Evolutionary conservation across 2,888 invertebrate genomes (phyloP).

Genomic region (Cartodere bifasciata): DNA sequence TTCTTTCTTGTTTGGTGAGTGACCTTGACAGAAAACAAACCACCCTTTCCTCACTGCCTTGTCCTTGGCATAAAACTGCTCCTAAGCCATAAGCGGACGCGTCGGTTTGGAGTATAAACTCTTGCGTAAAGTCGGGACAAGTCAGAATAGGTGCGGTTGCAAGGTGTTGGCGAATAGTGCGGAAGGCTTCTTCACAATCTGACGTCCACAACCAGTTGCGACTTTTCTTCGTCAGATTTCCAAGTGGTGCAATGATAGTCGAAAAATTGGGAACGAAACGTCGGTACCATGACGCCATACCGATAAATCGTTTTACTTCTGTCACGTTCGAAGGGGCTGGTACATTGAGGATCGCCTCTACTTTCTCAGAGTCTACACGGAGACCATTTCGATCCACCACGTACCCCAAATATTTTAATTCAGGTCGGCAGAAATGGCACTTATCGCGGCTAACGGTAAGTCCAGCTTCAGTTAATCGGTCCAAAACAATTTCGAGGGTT

Average conservation of each 20-base stretch:
- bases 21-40: conserved; percentile 9
- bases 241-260: conserved; percentile 1
- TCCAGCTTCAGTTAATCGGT: conserved; percentile 4
- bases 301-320: conserved; percentile 11
- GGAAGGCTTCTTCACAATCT: conserved; percentile 11
- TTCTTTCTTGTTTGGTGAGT: conserved; percentile 12
- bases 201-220: conserved; percentile 8
- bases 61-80: conserved; percentile 13
- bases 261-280: conserved; percentile 11
- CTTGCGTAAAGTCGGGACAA: conserved; percentile 5
- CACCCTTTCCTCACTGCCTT: conserved; percentile 3
- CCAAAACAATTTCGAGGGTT: conserved; percentile 7
- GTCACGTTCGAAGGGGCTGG: conserved; percentile 9
- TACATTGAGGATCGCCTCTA: conserved; percentile 14
- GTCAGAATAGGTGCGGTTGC: conserved; percentile 10
- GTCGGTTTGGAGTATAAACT: conserved; percentile 18
- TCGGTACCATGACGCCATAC: conserved; percentile 13
- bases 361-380: conserved; percentile 14
- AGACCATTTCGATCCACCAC: conserved; percentile 11
- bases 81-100: conserved; percentile 16
- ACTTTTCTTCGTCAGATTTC: conserved; percentile 2
- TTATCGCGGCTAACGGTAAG: conserved; percentile 12
- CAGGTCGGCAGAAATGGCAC: conserved; percentile 11
- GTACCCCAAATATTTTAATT: conserved; percentile 11
- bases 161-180: conserved; percentile 8